Evolutionary conservation across 2,113 vertebrate species (phyloP).

Genomic region (Chloroceryle aenea): DNA sequence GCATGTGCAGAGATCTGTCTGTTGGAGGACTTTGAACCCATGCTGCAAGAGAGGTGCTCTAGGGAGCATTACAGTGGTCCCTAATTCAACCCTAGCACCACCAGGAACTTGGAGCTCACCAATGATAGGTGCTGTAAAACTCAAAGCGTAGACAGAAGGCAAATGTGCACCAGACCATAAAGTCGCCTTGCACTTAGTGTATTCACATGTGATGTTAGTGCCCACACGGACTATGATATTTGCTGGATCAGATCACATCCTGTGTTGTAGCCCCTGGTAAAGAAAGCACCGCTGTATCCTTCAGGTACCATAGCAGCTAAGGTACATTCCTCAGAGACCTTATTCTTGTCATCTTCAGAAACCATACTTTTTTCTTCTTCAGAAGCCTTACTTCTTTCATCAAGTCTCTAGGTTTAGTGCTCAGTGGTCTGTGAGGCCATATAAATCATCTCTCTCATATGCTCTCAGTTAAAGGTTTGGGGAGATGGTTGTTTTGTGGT

Average conservation of each 20-base stretch:
- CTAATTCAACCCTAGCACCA: background rate
- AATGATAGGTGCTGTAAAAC: background rate
- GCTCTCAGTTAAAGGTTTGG: background rate
- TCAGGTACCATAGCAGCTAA: background rate
- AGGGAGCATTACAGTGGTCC: background rate
- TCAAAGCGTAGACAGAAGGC: background rate
- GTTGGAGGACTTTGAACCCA: background rate
- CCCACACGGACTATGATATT: background rate
- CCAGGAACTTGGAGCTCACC: background rate
- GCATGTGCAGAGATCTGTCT: background rate
- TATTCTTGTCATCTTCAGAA: background rate
- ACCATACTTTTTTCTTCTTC: background rate
- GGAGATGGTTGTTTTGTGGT: background rate
- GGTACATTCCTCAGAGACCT: background rate
- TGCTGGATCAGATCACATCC: background rate
- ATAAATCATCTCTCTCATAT: background rate
- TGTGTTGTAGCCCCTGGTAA: background rate
- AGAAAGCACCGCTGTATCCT: background rate
- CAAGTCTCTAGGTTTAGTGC: background rate
- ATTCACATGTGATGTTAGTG: background rate
- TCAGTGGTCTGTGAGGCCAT: background rate
- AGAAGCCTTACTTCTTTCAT: background rate
- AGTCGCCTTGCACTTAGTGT: background rate
- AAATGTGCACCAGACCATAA: background rate
- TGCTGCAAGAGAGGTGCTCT: background rate